phyloP scores from a whole-genome alignment of 2,797 vertebrate genomes.

The Ispidina picta region DNA sequence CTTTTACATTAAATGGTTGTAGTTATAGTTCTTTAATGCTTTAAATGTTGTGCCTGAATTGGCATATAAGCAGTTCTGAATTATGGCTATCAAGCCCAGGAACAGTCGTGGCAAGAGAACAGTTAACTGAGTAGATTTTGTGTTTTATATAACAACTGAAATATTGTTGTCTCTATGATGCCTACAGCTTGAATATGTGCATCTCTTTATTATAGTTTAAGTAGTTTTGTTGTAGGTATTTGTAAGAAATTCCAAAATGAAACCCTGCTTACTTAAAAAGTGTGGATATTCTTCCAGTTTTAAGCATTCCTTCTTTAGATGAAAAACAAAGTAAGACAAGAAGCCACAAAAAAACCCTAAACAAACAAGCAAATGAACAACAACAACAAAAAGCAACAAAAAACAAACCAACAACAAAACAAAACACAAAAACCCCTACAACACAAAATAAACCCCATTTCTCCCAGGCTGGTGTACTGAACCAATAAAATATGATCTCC shows the following conservation, averaged over 20 bases:
- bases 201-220: background rate
- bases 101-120: background rate
- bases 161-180: background rate
- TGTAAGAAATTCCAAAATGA: background rate
- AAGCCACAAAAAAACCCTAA: rapidly evolving
- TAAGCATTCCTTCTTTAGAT: background rate
- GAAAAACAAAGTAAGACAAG: background rate
- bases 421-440: background rate
- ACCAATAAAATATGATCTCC: constrained; percentile 80
- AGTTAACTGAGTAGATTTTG: background rate
- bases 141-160: background rate
- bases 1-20: background rate
- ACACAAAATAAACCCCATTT: background rate
- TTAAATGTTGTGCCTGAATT: background rate
- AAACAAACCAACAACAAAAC: no score
- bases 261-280: background rate
- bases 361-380: background rate
- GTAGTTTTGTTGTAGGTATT: background rate
- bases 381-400: background rate
- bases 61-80: background rate
- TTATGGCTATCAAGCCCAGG: background rate
- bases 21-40: background rate
- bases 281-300: background rate
- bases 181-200: background rate
- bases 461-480: constrained; percentile 56